Percentiles rank a stretch among this genome's conserved stretches.
phyloP scores from a whole-genome alignment of 23 tunicate species.

The Clavelina lepadiformis region DNA sequence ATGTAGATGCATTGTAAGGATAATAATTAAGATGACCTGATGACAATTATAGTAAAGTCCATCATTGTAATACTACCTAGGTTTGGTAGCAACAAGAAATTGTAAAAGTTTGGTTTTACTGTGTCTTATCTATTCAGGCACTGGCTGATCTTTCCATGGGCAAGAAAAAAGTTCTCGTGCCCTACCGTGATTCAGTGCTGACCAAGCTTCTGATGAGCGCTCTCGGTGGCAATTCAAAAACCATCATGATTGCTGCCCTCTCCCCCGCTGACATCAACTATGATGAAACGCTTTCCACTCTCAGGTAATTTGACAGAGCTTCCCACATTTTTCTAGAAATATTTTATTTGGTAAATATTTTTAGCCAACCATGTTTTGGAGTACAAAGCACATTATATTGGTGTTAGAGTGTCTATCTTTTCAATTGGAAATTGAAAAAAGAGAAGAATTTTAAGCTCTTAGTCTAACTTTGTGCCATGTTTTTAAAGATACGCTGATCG shows the following conservation, averaged over 20 bases:
- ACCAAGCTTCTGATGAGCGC: slow-evolving; percentile 96
- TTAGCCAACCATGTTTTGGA: too few relatives aligned
- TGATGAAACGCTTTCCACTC: slow-evolving; percentile 95
- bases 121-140: slow-evolving; percentile 39
- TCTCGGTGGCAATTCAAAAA: slow-evolving; percentile 96
- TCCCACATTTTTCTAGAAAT: not conserved
- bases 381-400: not conserved
- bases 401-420: too few relatives aligned
- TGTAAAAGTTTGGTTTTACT: too few relatives aligned
- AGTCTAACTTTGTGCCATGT: too few relatives aligned
- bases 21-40: too few relatives aligned
- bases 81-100: too few relatives aligned
- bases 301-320: slow-evolving; percentile 42
- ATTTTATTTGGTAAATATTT: too few relatives aligned
- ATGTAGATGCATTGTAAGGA: too few relatives aligned
- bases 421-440: too few relatives aligned
- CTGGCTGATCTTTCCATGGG: slow-evolving; percentile 93
- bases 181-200: slow-evolving; percentile 94
- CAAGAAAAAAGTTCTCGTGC: slow-evolving; percentile 90
- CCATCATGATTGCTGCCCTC: slow-evolving; percentile 99
- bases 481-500: slow-evolving; percentile 89
- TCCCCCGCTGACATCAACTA: slow-evolving; percentile 99
- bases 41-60: too few relatives aligned
- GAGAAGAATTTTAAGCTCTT: too few relatives aligned
- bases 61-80: too few relatives aligned